Evolutionary conservation across 2,113 vertebrate genomes (phyloP), one percentile per base, ranked within the genome.

Genomic region (Pseudonaja textilis): DNA sequence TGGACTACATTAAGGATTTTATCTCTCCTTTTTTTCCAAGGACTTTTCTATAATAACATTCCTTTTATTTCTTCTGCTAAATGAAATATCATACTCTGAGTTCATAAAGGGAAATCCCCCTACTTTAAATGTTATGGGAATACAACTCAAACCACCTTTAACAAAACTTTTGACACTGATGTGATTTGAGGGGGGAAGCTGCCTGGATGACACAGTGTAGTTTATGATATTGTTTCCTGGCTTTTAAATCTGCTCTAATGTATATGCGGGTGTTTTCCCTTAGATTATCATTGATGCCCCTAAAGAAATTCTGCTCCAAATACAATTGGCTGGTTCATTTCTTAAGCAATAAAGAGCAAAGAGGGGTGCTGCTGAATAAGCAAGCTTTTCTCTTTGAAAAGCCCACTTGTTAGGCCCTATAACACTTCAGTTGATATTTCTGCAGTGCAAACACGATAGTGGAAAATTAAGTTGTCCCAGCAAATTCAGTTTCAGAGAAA

Each of bases 401-500:
- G 95, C 97, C 95, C 95, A 97, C 97, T 98, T 97, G 97, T 98
- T 98, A 98, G 97, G 96, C 95, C 97, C 95, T 97, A 85, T 97
- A 97, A 96, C 96, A 96, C 97, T 98, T 97, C 96, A 96, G 94
- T 95, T 97, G 97, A 97, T 98, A 97, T 97, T 97, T 98, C 98
- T 96, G 98, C 97, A 98, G 97, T 97, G 96, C 97, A 98, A 98
- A 98, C 97, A 97, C 96, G 95, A 96, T 97, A 97, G 97, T 97
- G 56, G 98, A 95, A 99, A 99, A 99, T 99, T 98, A 99, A 99
- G 98, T 99, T 99, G 98, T 97, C 97, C 98, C 97, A 94, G 96
- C 97, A 99, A 99, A 99, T 99, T 98, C 98, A 98, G 98, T 99
- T 99, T 98, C 97, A 96, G 96, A 97, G 97, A 98, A 98, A 99